Evolutionary conservation across 1,140 invertebrate species (phyloP), one percentile per base, ranked within the genome.

Genomic region (Ceratosolen solmsi): DNA sequence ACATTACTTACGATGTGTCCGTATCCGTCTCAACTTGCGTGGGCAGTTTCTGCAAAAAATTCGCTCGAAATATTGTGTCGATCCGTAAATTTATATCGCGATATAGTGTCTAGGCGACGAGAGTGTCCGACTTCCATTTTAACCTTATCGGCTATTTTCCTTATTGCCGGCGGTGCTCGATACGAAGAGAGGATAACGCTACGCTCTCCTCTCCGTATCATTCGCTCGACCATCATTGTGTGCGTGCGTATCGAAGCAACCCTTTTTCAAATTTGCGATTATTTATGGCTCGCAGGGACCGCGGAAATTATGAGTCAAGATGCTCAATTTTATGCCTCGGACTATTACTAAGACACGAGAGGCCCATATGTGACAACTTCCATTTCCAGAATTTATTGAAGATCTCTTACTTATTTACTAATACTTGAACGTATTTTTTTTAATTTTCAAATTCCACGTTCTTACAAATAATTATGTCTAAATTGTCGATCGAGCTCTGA

Each of bases 181-280:
- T 54, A 38, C 46, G 30, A 81, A 68, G 58, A 75, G 22, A 72
- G 58, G 72, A 81, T 81, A 81, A 75, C 22, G 54, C n/a, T n/a
- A n/a, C n/a, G n/a, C 38, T 63, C 30, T 46, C 5, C 41, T 8
- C 41, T 54, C 25, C 22, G 30, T 30, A 5, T 60, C 33, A 1
- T 65, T 1, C 30, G 63, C 33, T 33, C 9, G 17, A 1, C n/a
- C n/a, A 13, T 46, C 0, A 0, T 5, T 27, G 4, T 27, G 4
- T 36, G 49, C 46, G 20, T 25, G 27, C 15, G 30, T 60, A 51
- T 56, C 25, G 68, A 49, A 58, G 25, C 27, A 75, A 54, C 80
- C 65, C 75, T 79, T 82, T 79, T 78, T 63, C 68, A 33, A 78
- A 77, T 82, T 60, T 49, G 46, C 27, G 27, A 63, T 74, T 79